Conservation (phyloP, 2,113 vertebrate species). For the Gopherus flavomarginatus region DNA sequence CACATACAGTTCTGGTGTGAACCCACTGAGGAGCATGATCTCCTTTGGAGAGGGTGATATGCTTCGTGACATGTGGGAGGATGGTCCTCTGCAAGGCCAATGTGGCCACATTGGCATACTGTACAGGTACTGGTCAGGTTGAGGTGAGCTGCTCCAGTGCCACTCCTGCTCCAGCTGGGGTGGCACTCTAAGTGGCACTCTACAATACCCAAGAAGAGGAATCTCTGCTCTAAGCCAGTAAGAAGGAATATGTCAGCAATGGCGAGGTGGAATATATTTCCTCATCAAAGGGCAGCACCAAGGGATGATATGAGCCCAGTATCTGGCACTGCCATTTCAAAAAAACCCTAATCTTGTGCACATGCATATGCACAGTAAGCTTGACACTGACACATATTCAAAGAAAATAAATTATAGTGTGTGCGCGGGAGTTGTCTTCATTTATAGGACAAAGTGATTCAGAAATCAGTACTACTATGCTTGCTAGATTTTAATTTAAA, state of each 20-base stretch:
- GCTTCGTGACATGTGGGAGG: not conserved
- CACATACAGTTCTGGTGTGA: not conserved
- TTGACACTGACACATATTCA: not conserved
- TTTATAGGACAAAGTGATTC: not conserved
- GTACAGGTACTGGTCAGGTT: not conserved
- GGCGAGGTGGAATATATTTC: not conserved
- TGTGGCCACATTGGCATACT: not conserved
- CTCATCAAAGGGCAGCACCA: not conserved
- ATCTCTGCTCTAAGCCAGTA: not conserved
- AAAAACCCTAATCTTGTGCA: not conserved
- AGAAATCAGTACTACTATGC: not conserved
- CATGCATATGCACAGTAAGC: not conserved
- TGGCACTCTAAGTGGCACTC: not conserved
- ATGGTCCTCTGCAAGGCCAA: too few relatives aligned
- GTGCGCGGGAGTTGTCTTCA: not conserved
- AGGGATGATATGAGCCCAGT: not conserved
- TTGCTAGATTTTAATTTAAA: not conserved
- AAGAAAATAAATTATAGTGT: not conserved
- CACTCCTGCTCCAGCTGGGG: not conserved
- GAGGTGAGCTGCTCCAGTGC: not conserved
- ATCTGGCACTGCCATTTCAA: not conserved
- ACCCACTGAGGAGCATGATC: not conserved
- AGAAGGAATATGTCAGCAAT: not conserved
- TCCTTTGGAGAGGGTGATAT: not conserved
- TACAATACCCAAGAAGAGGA: not conserved